phyloP scores from a whole-genome alignment of 2,797 vertebrate species.

The Chrysocyon brachyurus region DNA sequence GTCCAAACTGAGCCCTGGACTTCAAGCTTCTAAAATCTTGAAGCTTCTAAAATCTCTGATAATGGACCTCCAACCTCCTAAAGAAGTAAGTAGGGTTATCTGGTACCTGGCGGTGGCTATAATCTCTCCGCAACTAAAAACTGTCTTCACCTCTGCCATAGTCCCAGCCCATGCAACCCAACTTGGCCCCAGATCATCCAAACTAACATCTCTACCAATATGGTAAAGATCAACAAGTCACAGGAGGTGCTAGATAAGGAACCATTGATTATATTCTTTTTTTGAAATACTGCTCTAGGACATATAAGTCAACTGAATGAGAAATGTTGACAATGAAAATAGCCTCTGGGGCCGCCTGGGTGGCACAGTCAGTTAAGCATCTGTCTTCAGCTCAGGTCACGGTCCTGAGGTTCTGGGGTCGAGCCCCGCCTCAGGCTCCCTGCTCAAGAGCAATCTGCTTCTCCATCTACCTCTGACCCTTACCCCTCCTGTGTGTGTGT shows the following conservation, averaged over 20 bases:
- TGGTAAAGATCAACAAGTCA: background rate
- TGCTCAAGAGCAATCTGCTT: background rate
- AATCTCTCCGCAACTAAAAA: background rate
- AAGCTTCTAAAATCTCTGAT: background rate
- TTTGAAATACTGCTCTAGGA: background rate
- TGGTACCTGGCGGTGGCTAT: background rate
- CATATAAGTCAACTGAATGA: background rate
- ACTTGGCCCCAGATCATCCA: background rate
- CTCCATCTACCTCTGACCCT: background rate
- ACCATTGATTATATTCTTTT: background rate
- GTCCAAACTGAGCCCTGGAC: background rate
- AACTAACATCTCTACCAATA: background rate
- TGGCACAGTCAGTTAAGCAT: background rate
- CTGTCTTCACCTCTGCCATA: background rate
- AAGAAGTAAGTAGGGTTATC: background rate
- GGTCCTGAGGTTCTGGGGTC: background rate
- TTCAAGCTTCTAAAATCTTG: too few species aligned
- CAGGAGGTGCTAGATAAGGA: background rate
- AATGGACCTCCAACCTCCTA: background rate
- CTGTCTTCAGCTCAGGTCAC: background rate
- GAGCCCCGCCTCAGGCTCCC: background rate
- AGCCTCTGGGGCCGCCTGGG: background rate
- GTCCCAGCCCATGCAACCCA: background rate
- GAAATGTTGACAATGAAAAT: background rate
- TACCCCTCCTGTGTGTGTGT: background rate